Evolutionary conservation across 37 sponge, comb jelly and placozoan genomes (phyloP), one percentile per base, ranked within the genome.

Genomic region (Halichondria panicea): DNA sequence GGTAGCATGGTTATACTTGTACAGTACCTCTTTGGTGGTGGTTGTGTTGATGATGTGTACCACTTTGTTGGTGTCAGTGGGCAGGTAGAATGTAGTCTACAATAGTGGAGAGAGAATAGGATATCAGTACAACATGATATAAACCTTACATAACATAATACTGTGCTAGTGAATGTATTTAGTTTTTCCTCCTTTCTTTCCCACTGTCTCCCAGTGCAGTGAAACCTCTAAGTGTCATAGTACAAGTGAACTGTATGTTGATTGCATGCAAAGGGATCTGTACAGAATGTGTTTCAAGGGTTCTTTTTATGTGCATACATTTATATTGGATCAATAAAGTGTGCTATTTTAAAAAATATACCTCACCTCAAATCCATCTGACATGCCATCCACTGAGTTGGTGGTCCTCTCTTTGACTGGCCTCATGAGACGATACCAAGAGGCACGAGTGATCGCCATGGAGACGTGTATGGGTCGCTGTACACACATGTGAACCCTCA

Each of bases 401-500:
- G 30, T 70, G 0, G 75, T n/a, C 32, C 71, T 63, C 63, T 77
- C 85, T 35, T 84, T 84, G 52, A 90, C 91, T 1, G 91, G 91
- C 54, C 77, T 80, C 91, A 90, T 89, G 32, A 89, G 79, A 3
- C 84, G 38, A 55, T 89, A 89, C 90, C 90, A 89, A 3, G 90
- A 89, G 37, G 81, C 84, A 34, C 84, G 57, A 3, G 90, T 89
- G 37, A 89, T 80, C 7, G 84, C 90, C 30, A 85, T 81, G 42
- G 90, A 89, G 4, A 89, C 90, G 70, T 89, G 90, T 18, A 89
- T 89, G 75, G 90, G 90, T 4, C 90, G 55, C 59, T 81, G 81
- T 31, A 89, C 84, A 70, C 81, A 83, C 90, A 89, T 89, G 83
- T 89, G 90, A 1, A 89, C 90, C 18, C 90, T 60, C 11, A 89